Evolutionary conservation across 2,797 vertebrate species (phyloP).

Genomic region (Galaxias olidus): DNA sequence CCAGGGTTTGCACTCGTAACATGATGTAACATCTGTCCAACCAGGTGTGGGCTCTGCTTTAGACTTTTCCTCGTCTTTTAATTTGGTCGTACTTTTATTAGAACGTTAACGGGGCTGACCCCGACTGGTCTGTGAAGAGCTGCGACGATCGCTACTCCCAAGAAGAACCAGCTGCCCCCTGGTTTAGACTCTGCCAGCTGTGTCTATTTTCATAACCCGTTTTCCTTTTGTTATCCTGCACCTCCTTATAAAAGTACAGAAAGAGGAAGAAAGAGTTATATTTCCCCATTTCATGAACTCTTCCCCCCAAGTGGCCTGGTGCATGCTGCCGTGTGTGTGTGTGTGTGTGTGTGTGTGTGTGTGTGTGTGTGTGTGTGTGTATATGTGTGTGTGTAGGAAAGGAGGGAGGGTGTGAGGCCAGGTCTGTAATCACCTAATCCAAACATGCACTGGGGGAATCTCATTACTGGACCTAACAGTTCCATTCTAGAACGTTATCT

Average conservation of each 20-base stretch:
- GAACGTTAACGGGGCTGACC: conserved; percentile 53
- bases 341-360: background rate
- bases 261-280: conserved; percentile 67
- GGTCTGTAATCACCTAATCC: conserved; percentile 82
- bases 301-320: conserved; percentile 53
- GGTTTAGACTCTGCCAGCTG: conserved; percentile 77
- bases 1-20: background rate
- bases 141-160: conserved; percentile 67
- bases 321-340: conserved; percentile 8
- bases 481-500: conserved; percentile 78
- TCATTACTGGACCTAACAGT: conserved; percentile 78
- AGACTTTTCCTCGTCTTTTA: conserved; percentile 56
- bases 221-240: conserved; percentile 74
- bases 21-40: conserved; percentile 28
- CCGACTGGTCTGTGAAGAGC: conserved; percentile 55
- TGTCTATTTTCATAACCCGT: conserved; percentile 77
- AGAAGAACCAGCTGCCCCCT: conserved; percentile 76
- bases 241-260: conserved; percentile 65
- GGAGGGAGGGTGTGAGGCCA: conserved; percentile 56
- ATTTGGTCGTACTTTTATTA: conserved; percentile 64
- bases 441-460: conserved; percentile 80
- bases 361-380: conserved; percentile 24
- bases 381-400: conserved; percentile 51
- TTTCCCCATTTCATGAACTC: conserved; percentile 69
- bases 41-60: conserved; percentile 48